Base-by-base conservation (phyloP, 2,113 vertebrate species). In the Dicentrarchus labrax region DNA sequence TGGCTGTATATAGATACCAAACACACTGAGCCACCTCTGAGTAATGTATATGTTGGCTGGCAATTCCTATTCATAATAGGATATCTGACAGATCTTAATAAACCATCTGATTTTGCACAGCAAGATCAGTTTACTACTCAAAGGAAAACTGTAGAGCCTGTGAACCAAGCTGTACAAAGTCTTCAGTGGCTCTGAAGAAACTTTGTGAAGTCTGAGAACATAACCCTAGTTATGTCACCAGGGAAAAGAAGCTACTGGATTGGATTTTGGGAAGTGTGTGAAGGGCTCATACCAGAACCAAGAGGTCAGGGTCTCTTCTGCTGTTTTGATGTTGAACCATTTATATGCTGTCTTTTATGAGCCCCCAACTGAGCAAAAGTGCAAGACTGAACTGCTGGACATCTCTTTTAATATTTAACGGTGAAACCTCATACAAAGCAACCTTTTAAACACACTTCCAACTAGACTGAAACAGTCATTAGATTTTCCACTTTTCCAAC, bases 301-400 rank as follows among this genome's bases (percentile, higher is more conserved):
- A 22, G 15, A 45, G 11, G n/a, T 68, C 22, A 12, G 17, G 4
- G 16, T 56, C 3, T 41, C 3, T 21, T 60, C 6, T 3, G 1
- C 11, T 36, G 17, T 17, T 8, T 60, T 48, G 43, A 36, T 36
- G 36, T 15, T 12, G 17, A 48, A 10, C 21, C 7, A 24, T 24
- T n/a, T 15, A 22, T 13, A 39, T 38, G 56, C 15, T 1, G 12
- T 41, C 9, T 22, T 8, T 8, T 22, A 38, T 53, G 47, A 71
- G 1, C 4, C 19, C 19, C 10, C 1, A 6, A 8, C 1, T 0
- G 56, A 4, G 16, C 10, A 0, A 0, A 65, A 76, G 50, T 9
- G 2, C 43, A 24, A 19, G 4, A 19, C 54, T 12, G 19, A 21
- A 30, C n/a, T n/a, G n/a, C 45, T 19, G 47, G 7, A 56, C 10